Evolutionary conservation across 2,888 invertebrate species (phyloP).

Genomic region (Anoplius nigerrimus): DNA sequence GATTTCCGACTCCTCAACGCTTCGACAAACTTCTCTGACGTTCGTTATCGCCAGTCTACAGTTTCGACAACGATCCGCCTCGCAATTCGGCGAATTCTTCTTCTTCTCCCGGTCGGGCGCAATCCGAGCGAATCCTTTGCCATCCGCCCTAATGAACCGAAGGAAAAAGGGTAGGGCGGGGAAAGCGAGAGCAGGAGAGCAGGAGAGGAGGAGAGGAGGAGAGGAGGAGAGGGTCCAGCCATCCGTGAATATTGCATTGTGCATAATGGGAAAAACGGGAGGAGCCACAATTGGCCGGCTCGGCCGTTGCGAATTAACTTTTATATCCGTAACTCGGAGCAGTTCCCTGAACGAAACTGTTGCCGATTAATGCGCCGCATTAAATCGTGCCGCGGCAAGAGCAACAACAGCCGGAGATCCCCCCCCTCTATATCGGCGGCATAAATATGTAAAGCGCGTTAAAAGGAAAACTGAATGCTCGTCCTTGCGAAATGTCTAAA

Average conservation of each 20-base stretch:
- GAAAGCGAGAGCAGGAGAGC: background rate
- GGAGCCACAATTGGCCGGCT: conserved; percentile 14
- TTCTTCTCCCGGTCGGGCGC: conserved; percentile 7
- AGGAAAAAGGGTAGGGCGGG: background rate
- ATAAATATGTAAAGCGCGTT: conserved; percentile 45
- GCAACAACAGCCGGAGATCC: conserved; percentile 3
- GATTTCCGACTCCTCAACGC: too few species aligned
- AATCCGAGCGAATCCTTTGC: conserved; percentile 13
- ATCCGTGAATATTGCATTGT: conserved; percentile 3
- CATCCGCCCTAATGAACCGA: background rate
- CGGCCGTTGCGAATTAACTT: conserved; percentile 40
- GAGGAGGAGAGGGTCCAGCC: conserved; percentile 11
- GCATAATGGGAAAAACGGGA: conserved; percentile 13
- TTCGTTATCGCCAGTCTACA: too few species aligned
- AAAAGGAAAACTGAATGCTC: conserved; percentile 49
- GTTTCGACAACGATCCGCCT: too few species aligned
- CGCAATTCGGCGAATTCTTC: conserved; percentile 6
- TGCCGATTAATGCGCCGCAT: conserved; percentile 44
- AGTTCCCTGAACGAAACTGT: conserved; percentile 23
- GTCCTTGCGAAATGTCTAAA: background rate
- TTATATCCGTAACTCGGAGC: conserved; percentile 44
- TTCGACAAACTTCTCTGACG: too few species aligned
- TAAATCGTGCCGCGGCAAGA: conserved; percentile 39
- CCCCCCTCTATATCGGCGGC: conserved; percentile 18
- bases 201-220: background rate